phyloP scores from a whole-genome alignment of 2,888 invertebrate genomes.

The Vannuccia rotundouncinata region DNA sequence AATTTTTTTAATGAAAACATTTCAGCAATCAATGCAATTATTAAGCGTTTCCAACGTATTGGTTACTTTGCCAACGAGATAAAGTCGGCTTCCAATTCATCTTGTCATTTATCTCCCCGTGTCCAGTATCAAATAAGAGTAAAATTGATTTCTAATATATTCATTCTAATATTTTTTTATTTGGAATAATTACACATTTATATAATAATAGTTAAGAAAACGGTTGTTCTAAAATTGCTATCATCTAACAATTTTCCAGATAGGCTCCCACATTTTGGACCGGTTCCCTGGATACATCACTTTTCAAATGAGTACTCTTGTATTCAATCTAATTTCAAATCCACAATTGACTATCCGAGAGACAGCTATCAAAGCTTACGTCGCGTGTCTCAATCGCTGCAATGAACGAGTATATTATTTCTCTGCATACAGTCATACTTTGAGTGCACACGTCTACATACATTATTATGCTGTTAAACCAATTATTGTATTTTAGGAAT shows the following conservation, averaged over 20 bases:
- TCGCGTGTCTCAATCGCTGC: conserved; percentile 48
- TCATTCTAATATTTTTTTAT: too few relatives aligned
- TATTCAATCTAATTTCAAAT: conserved; percentile 48
- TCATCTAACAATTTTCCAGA: conserved; percentile 2
- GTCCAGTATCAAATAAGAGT: conserved; percentile 28
- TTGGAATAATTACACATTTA: too few relatives aligned
- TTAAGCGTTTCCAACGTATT: conserved; percentile 21
- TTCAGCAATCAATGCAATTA: conserved; percentile 23
- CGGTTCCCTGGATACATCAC: conserved; percentile 46
- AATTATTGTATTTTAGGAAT: neutral
- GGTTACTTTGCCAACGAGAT: neutral
- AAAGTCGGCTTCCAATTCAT: neutral
- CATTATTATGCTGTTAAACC: too few relatives aligned
- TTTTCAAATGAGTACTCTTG: conserved; percentile 44
- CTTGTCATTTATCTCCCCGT: neutral
- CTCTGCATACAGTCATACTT: neutral
- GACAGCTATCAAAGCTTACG: conserved; percentile 48
- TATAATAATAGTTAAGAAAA: neutral
- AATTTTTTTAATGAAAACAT: too few relatives aligned
- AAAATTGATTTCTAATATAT: neutral
- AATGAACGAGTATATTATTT: conserved; percentile 44
- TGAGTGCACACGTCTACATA: too few relatives aligned
- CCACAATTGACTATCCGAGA: conserved; percentile 52
- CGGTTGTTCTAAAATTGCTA: neutral
- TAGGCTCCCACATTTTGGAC: conserved; percentile 36